Conservation (phyloP, 1,140 invertebrate genomes). For the Listronotus bonariensis region DNA sequence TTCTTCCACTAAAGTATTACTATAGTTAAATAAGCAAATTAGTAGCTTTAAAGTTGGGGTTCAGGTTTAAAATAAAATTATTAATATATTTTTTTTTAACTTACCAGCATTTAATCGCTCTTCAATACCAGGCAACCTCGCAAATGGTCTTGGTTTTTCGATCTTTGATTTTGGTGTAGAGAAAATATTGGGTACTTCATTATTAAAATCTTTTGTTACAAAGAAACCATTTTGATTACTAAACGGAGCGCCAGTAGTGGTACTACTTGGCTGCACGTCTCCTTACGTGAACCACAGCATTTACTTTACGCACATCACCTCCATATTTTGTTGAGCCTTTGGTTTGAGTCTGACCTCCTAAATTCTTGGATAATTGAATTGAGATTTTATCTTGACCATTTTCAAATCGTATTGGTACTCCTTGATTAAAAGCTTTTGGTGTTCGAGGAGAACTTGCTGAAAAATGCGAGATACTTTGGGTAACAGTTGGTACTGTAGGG, state of each 20-base stretch:
- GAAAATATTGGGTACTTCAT: not conserved
- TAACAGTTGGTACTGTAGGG: slow-evolving; percentile 30
- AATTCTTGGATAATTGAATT: slow-evolving; percentile 37
- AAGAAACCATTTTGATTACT: too few species aligned
- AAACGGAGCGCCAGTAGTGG: too few species aligned
- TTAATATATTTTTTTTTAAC: not conserved
- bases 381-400: slow-evolving; percentile 32
- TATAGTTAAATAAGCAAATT: too few species aligned
- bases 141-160: slow-evolving; percentile 44
- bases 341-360: slow-evolving; percentile 13
- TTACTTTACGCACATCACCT: not conserved
- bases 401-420: slow-evolving; percentile 34
- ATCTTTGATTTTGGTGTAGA: slow-evolving; percentile 32
- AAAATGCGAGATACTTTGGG: slow-evolving; percentile 3
- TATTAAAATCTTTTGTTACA: slow-evolving; percentile 30
- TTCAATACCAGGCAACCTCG: slow-evolving; percentile 4
- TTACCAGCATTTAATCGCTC: slow-evolving; percentile 4
- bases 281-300: slow-evolving; percentile 13
- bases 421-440: slow-evolving; percentile 4
- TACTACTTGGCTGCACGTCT: not conserved
- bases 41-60: too few species aligned
- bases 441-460: slow-evolving; percentile 1
- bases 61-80: too few species aligned
- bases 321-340: not conserved
- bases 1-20: too few species aligned